Evolutionary conservation across 2,797 vertebrate species (phyloP).

Genomic region (Anas acuta): DNA sequence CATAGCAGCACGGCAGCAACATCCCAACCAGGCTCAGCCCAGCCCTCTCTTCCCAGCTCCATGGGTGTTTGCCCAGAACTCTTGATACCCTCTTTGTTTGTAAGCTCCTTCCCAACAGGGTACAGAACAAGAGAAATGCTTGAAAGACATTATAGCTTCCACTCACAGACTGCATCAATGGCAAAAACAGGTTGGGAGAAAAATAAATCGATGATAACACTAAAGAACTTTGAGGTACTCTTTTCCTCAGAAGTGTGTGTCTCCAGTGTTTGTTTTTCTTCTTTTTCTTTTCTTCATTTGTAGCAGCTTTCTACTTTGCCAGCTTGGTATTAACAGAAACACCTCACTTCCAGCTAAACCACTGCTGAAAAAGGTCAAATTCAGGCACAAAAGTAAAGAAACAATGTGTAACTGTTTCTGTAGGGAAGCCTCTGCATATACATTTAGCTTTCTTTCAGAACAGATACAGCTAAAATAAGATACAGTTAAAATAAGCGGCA

Average conservation of each 20-base stretch:
- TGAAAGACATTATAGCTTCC: background rate
- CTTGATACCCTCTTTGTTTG: background rate
- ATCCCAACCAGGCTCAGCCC: fast-evolving
- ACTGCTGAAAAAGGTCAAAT: background rate
- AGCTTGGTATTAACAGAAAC: background rate
- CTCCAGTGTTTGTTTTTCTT: too few relatives aligned
- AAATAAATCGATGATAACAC: background rate
- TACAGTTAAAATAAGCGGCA: background rate
- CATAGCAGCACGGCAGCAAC: background rate
- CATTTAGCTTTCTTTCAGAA: background rate
- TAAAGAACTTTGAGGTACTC: background rate
- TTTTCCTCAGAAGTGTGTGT: background rate
- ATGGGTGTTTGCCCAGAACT: background rate
- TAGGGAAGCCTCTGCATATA: background rate
- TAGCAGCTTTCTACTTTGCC: background rate
- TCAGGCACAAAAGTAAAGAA: background rate
- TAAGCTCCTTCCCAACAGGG: background rate
- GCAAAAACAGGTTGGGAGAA: background rate
- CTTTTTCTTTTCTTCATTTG: background rate
- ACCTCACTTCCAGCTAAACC: background rate
- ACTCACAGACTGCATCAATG: background rate
- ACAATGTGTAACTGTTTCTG: background rate
- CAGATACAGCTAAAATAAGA: background rate
- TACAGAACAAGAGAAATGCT: background rate
- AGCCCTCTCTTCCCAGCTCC: background rate